Percentiles rank a stretch among this genome's conserved stretches.
These are phyloP conservation scores for Oreochromis mossambicus DNA, from an alignment of 2,797 vertebrate species.

Conservation along the genomic window DNA sequence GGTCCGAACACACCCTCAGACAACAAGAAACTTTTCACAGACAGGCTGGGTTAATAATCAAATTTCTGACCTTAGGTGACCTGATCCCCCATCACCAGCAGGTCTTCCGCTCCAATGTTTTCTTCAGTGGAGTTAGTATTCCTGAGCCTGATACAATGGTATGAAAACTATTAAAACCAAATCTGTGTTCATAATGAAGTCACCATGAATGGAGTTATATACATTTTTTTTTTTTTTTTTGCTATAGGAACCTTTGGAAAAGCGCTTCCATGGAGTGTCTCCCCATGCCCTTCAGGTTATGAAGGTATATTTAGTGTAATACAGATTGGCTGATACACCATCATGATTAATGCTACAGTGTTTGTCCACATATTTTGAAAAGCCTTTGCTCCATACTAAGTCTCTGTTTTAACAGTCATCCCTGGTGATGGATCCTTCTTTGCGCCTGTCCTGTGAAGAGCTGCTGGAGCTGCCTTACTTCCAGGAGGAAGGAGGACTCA, in stretches of 20 bases:
- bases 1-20: neutral
- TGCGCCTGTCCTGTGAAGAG: constrained; percentile 81
- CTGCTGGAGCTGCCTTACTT: constrained; percentile 84
- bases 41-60: neutral
- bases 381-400: neutral
- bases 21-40: neutral
- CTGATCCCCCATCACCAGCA: constrained; percentile 87
- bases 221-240: neutral
- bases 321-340: neutral
- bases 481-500: constrained; percentile 71
- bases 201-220: neutral
- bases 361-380: neutral
- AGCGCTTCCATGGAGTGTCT: constrained; percentile 76
- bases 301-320: constrained; percentile 73
- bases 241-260: constrained; percentile 83
- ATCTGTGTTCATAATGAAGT: neutral
- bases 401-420: constrained; percentile 71
- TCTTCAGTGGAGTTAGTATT: constrained; percentile 87
- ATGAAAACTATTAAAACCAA: neutral
- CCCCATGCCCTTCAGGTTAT: constrained; percentile 78
- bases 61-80: constrained; percentile 74
- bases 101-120: constrained; percentile 85
- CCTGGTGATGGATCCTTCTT: constrained; percentile 85
- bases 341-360: neutral
- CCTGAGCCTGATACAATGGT: constrained; percentile 85